phyloP scores from a whole-genome alignment of 2,113 vertebrate species.

The Anarrhichthys ocellatus region DNA sequence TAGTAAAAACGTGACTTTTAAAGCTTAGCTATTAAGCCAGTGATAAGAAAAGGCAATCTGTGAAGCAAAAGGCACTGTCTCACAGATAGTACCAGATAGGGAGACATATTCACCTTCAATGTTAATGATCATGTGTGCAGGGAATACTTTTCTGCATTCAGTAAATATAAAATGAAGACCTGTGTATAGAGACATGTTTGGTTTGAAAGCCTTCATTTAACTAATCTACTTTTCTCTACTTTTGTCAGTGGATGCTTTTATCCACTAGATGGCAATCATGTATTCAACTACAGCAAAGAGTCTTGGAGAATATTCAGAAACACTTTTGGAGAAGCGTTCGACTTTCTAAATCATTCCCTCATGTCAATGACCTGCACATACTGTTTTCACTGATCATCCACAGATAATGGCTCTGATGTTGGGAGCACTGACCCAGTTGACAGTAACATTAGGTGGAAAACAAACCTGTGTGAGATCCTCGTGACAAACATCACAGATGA shows the following conservation, averaged over 20 bases:
- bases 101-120: slow-evolving; percentile 21
- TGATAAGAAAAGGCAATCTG: slow-evolving; percentile 11
- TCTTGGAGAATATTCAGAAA: background rate
- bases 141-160: background rate
- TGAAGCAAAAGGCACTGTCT: background rate
- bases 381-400: background rate
- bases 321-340: background rate
- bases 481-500: background rate
- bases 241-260: background rate
- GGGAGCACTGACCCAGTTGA: background rate
- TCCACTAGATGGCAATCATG: slow-evolving; percentile 57
- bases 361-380: background rate
- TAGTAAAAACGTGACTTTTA: background rate
- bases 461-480: background rate
- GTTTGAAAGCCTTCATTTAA: background rate
- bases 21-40: background rate
- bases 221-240: background rate
- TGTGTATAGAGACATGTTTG: background rate
- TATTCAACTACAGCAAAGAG: background rate
- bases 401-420: background rate
- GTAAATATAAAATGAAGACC: background rate
- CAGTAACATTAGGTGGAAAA: background rate
- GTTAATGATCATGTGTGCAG: background rate
- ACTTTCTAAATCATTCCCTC: background rate
- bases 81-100: background rate